A percentile compares a stretch with the other conserved stretches of the same genome.
These are phyloP conservation scores for Colletes collaris DNA, from an alignment of 2,888 invertebrate species.

Conservation along the genomic window DNA sequence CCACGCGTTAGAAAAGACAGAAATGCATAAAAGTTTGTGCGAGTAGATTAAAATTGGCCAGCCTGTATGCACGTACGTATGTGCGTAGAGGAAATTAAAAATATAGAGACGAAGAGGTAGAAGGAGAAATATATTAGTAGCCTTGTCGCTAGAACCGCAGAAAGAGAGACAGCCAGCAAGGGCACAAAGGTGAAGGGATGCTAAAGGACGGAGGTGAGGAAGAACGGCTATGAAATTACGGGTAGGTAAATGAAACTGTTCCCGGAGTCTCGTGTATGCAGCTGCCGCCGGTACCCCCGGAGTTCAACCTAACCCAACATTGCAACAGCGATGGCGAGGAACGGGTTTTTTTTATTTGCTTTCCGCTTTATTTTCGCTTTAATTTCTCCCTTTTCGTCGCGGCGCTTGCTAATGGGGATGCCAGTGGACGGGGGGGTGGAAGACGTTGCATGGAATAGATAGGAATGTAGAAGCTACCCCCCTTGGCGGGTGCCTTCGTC, in stretches of 20 bases:
- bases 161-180: constrained; percentile 12
- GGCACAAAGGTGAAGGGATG: constrained; percentile 33
- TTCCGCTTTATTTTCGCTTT: constrained; percentile 68
- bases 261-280: constrained; percentile 63
- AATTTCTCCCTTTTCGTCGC: constrained; percentile 72
- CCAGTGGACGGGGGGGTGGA: constrained; percentile 16
- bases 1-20: no score
- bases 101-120: neutral
- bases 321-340: constrained; percentile 24
- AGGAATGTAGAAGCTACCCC: constrained; percentile 46
- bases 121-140: constrained; percentile 39
- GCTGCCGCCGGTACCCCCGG: constrained; percentile 55
- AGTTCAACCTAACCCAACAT: constrained; percentile 54
- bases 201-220: constrained; percentile 30
- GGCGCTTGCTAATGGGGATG: constrained; percentile 65
- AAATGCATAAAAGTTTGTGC: no score
- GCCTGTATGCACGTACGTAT: no score
- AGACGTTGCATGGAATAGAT: constrained; percentile 44
- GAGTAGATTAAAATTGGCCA: no score
- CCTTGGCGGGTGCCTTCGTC: constrained; percentile 28
- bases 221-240: constrained; percentile 67
- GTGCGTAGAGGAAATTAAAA: constrained; percentile 1
- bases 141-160: constrained; percentile 26
- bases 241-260: constrained; percentile 74
- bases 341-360: constrained; percentile 68